Evolutionary conservation across 1,140 invertebrate genomes (phyloP).

Genomic region (Sitophilus oryzae): DNA sequence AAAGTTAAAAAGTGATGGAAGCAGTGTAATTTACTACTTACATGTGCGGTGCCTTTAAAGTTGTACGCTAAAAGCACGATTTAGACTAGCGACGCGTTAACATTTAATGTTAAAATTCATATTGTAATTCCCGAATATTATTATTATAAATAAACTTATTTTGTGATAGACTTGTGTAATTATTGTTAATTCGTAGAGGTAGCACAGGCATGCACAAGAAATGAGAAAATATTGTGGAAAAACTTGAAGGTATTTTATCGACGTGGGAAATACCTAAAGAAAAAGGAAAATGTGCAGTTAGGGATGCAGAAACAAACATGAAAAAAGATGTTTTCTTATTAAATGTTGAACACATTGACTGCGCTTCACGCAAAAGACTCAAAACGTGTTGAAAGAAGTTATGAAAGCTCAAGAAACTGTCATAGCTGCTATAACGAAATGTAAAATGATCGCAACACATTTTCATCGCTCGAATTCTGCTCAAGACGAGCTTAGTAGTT

Average conservation of each 20-base stretch:
- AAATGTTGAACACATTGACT: background rate
- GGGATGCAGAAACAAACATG: conserved; percentile 32
- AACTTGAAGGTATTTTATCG: conserved; percentile 30
- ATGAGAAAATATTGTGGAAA: no score
- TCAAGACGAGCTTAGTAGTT: conserved; percentile 9
- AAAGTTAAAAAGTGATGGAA: no score
- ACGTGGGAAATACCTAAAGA: conserved; percentile 32
- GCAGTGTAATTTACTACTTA: no score
- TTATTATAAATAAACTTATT: no score
- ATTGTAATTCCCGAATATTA: no score
- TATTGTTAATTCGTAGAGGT: no score
- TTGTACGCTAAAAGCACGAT: no score
- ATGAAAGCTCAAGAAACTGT: conserved; percentile 1
- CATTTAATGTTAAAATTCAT: no score
- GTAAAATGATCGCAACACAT: conserved; percentile 4
- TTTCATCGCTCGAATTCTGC: conserved; percentile 10
- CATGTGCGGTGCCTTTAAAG: no score
- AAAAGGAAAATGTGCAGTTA: conserved; percentile 32
- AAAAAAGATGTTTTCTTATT: conserved; percentile 24
- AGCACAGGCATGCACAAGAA: no score
- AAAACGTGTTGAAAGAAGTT: conserved; percentile 9
- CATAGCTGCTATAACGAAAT: background rate
- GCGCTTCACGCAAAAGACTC: conserved; percentile 7
- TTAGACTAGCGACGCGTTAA: no score
- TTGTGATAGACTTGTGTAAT: no score